Conservation (phyloP, 2,113 vertebrate species). For the Fregetta grallaria region DNA sequence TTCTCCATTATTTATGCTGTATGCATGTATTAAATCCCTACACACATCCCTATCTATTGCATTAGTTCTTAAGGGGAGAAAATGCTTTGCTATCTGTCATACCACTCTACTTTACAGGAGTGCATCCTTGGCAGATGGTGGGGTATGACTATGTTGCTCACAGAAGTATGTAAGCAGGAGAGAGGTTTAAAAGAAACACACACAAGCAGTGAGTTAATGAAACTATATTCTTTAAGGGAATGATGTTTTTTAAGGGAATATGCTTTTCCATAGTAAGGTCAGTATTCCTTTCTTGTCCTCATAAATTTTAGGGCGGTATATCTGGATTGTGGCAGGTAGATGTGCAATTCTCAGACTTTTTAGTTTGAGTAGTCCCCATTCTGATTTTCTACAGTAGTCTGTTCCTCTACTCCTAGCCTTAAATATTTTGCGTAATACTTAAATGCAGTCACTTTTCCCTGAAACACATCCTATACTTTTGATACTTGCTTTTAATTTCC, state of each 20-base stretch:
- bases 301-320: background rate
- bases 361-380: background rate
- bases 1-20: background rate
- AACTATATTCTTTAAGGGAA: background rate
- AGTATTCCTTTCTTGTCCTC: background rate
- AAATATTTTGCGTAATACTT: background rate
- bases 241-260: too few species aligned
- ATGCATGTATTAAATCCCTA: background rate
- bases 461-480: background rate
- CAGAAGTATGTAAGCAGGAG: background rate
- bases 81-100: background rate
- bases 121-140: background rate
- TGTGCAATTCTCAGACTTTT: background rate
- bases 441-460: background rate
- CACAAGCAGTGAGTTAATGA: background rate
- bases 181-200: background rate
- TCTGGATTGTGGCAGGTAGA: background rate
- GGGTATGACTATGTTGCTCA: background rate
- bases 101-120: background rate
- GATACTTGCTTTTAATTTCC: background rate
- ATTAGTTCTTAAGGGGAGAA: background rate
- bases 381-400: background rate
- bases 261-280: background rate
- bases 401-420: background rate
- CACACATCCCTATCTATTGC: background rate